Evolutionary conservation across 2,888 invertebrate genomes (phyloP).

Genomic region (Adela reaumurella): DNA sequence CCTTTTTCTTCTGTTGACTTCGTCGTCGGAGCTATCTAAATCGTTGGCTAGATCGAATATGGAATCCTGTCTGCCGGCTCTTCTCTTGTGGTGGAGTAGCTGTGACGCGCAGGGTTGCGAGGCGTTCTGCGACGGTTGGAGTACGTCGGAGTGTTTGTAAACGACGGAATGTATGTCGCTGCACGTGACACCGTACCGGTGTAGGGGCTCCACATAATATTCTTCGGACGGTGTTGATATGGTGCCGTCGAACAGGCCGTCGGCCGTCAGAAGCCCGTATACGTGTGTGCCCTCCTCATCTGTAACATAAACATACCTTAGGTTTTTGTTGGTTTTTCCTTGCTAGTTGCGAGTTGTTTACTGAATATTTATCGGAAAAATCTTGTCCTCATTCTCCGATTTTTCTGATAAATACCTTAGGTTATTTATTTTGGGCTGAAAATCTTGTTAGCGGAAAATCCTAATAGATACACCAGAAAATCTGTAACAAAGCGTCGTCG

Average conservation of each 20-base stretch:
- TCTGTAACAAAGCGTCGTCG: too few relatives aligned
- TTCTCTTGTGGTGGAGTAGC: conserved; percentile 48
- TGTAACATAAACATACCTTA: conserved; percentile 34
- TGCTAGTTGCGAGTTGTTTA: too few relatives aligned
- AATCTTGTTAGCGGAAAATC: not conserved
- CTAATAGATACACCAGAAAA: too few relatives aligned
- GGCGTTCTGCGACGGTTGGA: conserved; percentile 33
- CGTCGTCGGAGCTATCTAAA: conserved; percentile 19
- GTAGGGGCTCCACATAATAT: conserved; percentile 80
- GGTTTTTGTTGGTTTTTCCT: conserved; percentile 3
- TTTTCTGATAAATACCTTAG: too few relatives aligned
- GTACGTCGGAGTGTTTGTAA: conserved; percentile 77
- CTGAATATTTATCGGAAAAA: conserved; percentile 1
- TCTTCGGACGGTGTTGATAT: conserved; percentile 75
- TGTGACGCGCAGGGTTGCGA: conserved; percentile 58
- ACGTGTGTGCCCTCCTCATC: conserved; percentile 80
- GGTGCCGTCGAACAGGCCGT: conserved; percentile 88
- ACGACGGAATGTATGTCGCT: conserved; percentile 75
- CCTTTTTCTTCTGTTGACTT: conserved; percentile 47
- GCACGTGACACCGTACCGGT: conserved; percentile 56
- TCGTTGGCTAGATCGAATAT: conserved; percentile 22
- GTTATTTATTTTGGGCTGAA: too few relatives aligned
- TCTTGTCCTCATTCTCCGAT: too few relatives aligned
- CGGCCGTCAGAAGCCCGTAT: conserved; percentile 80
- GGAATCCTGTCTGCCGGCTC: not conserved